A percentile compares a stretch with the other conserved stretches of the same genome.
phyloP scores from a whole-genome alignment of 2,888 invertebrate genomes.

The Pantelozetes paolii region DNA sequence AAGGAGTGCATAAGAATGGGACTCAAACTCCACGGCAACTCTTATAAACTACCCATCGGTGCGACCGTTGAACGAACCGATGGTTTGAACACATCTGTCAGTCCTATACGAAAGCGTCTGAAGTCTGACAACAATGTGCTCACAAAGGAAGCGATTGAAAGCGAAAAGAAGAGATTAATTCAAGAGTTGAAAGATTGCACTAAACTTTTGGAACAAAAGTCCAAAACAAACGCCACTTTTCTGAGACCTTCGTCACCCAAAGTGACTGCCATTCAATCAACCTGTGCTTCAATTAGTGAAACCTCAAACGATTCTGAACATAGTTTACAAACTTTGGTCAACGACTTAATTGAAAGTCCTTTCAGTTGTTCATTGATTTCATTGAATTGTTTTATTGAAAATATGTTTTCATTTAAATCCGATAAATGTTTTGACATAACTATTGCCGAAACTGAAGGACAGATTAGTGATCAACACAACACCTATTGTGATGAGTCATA shows the following conservation, averaged over 20 bases:
- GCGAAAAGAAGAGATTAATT: constrained; percentile 17
- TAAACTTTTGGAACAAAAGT: background rate
- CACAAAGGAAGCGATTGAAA: constrained; percentile 19
- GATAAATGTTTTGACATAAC: background rate
- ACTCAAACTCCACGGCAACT: constrained; percentile 5
- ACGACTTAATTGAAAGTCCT: background rate
- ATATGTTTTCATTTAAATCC: background rate
- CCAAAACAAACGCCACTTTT: background rate
- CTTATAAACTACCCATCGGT: constrained; percentile 2
- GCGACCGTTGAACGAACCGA: background rate
- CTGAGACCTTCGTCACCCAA: background rate
- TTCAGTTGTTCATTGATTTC: background rate
- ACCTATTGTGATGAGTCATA: background rate
- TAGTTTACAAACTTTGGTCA: background rate
- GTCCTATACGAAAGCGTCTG: background rate
- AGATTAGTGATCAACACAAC: background rate
- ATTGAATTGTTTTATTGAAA: constrained; percentile 18
- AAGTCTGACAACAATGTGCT: constrained; percentile 4
- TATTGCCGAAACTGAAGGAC: background rate
- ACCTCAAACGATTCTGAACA: background rate
- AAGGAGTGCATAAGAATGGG: constrained; percentile 27
- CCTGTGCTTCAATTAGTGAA: background rate
- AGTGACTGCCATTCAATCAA: too few relatives aligned
- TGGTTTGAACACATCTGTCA: background rate
- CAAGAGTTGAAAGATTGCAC: background rate